These are phyloP conservation scores for Macrotrachela quadricornifera DNA, from an alignment of 1,140 invertebrate genomes.

Conservation along the genomic window DNA sequence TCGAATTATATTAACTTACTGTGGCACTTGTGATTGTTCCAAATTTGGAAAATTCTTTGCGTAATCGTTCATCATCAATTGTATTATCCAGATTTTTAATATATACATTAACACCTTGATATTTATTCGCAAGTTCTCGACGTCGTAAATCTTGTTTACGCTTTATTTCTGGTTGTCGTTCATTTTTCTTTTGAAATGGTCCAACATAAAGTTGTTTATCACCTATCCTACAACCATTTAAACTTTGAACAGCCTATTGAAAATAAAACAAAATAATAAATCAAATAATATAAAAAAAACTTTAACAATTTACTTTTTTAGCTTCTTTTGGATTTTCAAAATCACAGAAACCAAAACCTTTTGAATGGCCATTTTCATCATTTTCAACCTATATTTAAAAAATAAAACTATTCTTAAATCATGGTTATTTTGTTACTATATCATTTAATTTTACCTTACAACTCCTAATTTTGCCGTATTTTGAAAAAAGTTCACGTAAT, in stretches of 20 bases:
- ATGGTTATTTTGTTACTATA: too few relatives aligned
- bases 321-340: constrained; percentile 90
- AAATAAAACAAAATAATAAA: too few relatives aligned
- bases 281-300: too few relatives aligned
- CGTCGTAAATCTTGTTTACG: constrained; percentile 85
- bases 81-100: constrained; percentile 94
- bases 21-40: constrained; percentile 93
- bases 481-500: constrained; percentile 74
- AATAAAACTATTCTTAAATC: too few relatives aligned
- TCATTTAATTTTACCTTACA: constrained; percentile 39
- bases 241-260: too few relatives aligned
- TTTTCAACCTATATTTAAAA: constrained; percentile 40
- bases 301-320: constrained; percentile 37
- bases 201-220: constrained; percentile 47
- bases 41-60: constrained; percentile 77
- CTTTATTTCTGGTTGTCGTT: constrained; percentile 84
- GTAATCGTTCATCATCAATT: constrained; percentile 79
- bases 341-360: constrained; percentile 99
- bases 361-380: constrained; percentile 70
- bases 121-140: constrained; percentile 69
- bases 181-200: constrained; percentile 90
- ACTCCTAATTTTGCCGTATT: constrained; percentile 77
- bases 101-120: constrained; percentile 79
- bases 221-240: constrained; percentile 38
- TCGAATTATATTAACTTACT: constrained; percentile 27